These are phyloP conservation scores for Oncorhynchus gorbuscha DNA, from an alignment of 2,113 vertebrate genomes.

Conservation along the genomic window DNA sequence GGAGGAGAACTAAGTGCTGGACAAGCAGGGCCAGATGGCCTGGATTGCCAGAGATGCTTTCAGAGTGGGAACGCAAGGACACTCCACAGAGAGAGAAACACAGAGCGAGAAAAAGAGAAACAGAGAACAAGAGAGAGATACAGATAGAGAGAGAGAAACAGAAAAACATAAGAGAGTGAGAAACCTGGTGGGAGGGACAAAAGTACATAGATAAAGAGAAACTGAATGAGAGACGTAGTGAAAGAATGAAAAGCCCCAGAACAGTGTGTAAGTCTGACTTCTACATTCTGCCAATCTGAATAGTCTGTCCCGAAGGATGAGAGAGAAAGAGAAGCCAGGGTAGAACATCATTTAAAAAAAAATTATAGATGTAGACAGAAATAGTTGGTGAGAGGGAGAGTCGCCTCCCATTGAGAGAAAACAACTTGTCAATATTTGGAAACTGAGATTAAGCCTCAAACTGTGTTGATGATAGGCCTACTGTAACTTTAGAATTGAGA, in stretches of 20 bases:
- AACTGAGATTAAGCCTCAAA: not conserved
- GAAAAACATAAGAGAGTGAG: not conserved
- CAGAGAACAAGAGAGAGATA: constrained; percentile 17
- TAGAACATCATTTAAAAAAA: too few relatives aligned
- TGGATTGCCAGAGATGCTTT: too few relatives aligned
- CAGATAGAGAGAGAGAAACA: not conserved
- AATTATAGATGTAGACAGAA: too few relatives aligned
- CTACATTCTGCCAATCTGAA: not conserved
- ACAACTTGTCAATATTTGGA: not conserved
- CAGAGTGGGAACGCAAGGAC: not conserved
- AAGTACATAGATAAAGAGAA: constrained; percentile 14
- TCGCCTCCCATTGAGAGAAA: not conserved
- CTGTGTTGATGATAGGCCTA: not conserved
- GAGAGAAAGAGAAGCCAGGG: not conserved
- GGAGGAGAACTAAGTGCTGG: not conserved
- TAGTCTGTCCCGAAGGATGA: not conserved
- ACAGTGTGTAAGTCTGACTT: not conserved
- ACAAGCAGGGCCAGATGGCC: not conserved
- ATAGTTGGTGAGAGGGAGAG: too few relatives aligned
- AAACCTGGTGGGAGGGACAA: not conserved
- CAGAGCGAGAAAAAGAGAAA: not conserved
- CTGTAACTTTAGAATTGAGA: not conserved
- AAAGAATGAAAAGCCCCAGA: constrained; percentile 5
- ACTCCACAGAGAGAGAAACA: not conserved
- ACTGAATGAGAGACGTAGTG: constrained; percentile 2